Conservation (phyloP, 1,140 invertebrate species). For the Lepidurus packardi region DNA sequence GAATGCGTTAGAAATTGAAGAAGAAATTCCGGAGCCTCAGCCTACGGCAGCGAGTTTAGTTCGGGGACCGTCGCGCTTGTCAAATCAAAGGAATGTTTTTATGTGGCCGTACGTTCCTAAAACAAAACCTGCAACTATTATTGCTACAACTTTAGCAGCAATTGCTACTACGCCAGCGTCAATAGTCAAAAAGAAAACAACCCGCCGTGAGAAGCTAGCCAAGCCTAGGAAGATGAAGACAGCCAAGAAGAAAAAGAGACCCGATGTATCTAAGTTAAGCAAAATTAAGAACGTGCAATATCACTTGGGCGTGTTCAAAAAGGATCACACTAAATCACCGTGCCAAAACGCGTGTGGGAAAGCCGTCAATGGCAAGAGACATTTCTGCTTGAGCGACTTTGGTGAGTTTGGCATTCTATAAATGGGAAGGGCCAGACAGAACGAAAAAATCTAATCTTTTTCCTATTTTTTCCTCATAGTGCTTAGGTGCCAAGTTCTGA, state of each 20-base stretch:
- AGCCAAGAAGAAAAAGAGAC: constrained; percentile 25
- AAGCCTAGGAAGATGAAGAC: neutral
- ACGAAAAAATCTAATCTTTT: neutral
- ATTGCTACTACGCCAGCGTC: constrained; percentile 3
- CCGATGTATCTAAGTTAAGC: neutral
- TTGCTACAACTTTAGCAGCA: neutral
- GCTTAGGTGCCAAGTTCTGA: constrained; percentile 34
- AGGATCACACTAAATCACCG: neutral
- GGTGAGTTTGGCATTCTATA: constrained; percentile 34
- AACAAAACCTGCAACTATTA: neutral
- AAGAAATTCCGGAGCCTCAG: constrained; percentile 25
- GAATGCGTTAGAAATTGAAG: neutral
- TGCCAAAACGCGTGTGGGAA: constrained; percentile 34
- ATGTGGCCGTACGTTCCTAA: neutral
- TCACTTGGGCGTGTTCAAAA: constrained; percentile 32
- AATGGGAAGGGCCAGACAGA: neutral
- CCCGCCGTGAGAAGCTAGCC: constrained; percentile 26
- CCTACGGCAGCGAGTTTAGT: constrained; percentile 36
- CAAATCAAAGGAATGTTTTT: neutral
- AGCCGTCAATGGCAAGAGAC: constrained; percentile 35
- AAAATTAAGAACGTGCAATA: constrained; percentile 29
- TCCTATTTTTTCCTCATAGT: constrained; percentile 31
- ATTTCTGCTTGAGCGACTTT: constrained; percentile 39
- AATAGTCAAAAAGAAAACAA: neutral
- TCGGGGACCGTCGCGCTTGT: constrained; percentile 25